Evolutionary conservation across 2,113 vertebrate species (phyloP), one percentile per base, ranked within the genome.

Genomic region (Himantopus leucocephalus): DNA sequence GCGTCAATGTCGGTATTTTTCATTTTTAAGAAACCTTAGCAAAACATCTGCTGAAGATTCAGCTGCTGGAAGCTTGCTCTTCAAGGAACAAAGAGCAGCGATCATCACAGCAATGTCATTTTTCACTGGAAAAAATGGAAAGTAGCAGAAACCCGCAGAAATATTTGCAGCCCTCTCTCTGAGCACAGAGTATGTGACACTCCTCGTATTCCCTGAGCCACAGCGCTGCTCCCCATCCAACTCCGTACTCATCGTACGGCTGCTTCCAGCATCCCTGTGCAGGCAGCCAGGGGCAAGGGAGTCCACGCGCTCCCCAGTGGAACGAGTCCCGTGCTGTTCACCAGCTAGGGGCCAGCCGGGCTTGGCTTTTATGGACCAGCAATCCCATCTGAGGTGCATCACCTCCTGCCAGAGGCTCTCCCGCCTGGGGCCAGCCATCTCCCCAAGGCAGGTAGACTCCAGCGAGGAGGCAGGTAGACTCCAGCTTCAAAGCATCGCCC

Each of bases 1-100:
- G 8, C 27, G 14, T 7, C n/a, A n/a, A 3, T 1, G 0, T 2
- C 0, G 41, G 10, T 8, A 2, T 1, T 32, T 41, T 26, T 47
- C 19, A 12, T 2, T 79, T 45, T 55, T 34, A 64, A 39, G 71
- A 73, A 84, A 59, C 18, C 4, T 5, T 17, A 60, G 29, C 32
- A 56, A 77, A 89, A 23, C 23, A 3, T 13, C 50, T 39, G 30
- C 35, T 91, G 59, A 52, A 27, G 7, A 11, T 35, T 17, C 30
- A 23, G 85, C 4, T 60, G 67, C 63, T 27, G 43, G 55, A 56
- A 60, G 48, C 48, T 50, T 50, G 23, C 48, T 50, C 48, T 50
- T 50, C 48, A 13, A 50, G 55, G 30, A 73, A 27, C 55, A 52
- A 48, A 37, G 84, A 80, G 35, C 76, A 60, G 73, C 2, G 0